Evolutionary conservation across 2,888 invertebrate species (phyloP).

Genomic region (Invenusta paracnida): DNA sequence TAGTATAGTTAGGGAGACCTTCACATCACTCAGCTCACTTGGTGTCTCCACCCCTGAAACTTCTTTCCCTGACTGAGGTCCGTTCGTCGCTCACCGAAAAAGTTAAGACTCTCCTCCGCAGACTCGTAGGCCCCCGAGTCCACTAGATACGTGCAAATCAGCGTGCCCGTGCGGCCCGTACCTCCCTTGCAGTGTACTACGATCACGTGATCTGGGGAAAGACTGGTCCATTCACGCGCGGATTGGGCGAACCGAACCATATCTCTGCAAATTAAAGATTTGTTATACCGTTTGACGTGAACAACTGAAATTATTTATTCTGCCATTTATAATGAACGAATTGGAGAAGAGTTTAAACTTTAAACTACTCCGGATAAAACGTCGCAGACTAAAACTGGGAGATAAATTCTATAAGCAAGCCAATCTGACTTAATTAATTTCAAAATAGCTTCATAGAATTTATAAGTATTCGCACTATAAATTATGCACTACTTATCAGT

Average conservation of each 20-base stretch:
- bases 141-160: conserved; percentile 63
- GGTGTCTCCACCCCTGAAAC: conserved; percentile 64
- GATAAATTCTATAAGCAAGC: no score
- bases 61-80: conserved; percentile 61
- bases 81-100: conserved; percentile 63
- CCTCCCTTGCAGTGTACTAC: conserved; percentile 65
- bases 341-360: no score
- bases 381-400: no score
- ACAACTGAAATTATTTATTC: no score
- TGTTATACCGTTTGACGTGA: no score
- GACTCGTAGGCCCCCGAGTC: conserved; percentile 61
- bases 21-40: conserved; percentile 57
- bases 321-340: no score
- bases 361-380: no score
- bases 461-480: no score
- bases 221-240: conserved; percentile 60
- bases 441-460: no score
- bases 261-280: conserved; percentile 54
- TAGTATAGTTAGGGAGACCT: no score
- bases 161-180: conserved; percentile 63
- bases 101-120: conserved; percentile 60
- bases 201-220: conserved; percentile 61
- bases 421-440: no score
- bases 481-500: no score
- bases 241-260: conserved; percentile 61